Evolutionary conservation across 1,140 invertebrate species (phyloP), one percentile per base, ranked within the genome.

Genomic region (Laupala kohalensis): DNA sequence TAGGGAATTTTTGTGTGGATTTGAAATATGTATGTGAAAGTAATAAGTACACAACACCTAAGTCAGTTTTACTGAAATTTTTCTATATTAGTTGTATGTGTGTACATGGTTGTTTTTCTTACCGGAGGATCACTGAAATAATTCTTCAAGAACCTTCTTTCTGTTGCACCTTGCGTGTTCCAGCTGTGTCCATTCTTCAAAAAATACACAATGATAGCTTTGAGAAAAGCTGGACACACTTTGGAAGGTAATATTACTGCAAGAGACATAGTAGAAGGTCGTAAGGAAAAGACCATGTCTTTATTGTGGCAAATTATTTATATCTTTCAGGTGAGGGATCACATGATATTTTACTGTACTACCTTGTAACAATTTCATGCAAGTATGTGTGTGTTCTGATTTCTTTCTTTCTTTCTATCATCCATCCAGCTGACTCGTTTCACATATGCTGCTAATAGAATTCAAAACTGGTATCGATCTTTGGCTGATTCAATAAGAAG

Each of bases 261-360:
- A 0, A 86, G 87, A 66, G 90, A 92, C 78, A 89, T 96, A 70
- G 92, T 90, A 0, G 90, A 95, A 77, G 94, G 94, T 0, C 91
- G 96, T 78, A 83, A 89, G 67, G 93, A 96, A 76, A 95, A 94
- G 78, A 96, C 93, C 0, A 78, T 96, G 3, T 91, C 89, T 0
- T 83, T 96, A 23, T 80, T 96, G 0, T 96, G 94, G 94, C 90
- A 93, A 77, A 85, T 97, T 2, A 92, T 96, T 64, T 90, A 94
- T 77, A 92, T 92, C 74, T 93, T 94, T 78, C 86, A 94, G 67
- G 71, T 72, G 29, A 68, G 13, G 12, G 19, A 24, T 71, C n/a
- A 9, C 4, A 68, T 53, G 5, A 0, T 29, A 69, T 69, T 15
- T 25, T 65, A 23, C 19, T 69, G 12, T n/a, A 69, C 19, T 64